Base-by-base conservation (phyloP, 2,797 vertebrate genomes). In the Oreochromis grahami region DNA sequence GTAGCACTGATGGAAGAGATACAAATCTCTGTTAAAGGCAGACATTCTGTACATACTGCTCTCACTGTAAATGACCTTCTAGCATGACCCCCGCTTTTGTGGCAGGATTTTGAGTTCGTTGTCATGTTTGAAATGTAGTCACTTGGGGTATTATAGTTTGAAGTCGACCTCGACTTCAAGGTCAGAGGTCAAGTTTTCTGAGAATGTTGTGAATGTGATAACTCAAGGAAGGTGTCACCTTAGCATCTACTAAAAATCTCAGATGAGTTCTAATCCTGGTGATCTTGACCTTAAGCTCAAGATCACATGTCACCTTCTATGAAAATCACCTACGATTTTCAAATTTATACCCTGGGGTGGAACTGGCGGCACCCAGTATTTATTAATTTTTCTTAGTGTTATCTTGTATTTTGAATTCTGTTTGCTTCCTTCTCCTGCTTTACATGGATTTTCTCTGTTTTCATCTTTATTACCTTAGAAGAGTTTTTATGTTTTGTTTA, bases 11-110 rank as follows among this genome's bases (percentile, higher is more conserved):
- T 80, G 83, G 81, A 90, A 51, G 81, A 63, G 79, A 79, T 53
- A 65, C 48, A 83, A 81, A 83, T 89, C 56, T 68, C 76, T 63
- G 60, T 91, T 91, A 90, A 89, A 91, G 92, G 58, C 36, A 81
- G 72, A 77, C 52, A 34, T 70, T 77, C 36, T 87, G 26, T 78
- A 7, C 48, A 43, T 77, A 21, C 36, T 80, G 79, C 60, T 78
- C 45, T 83, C 50, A 13, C 26, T 78, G 45, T 88, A 84, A 90
- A 87, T 53, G 60, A 48, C 72, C 82, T 84, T 78, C 4, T 45
- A 79, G 3, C 65, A 24, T 41, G n/a, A 38, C 1, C 34, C 60
- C 34, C 0, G 3, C 60, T 41, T 41, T 41, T 65, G 36, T 65
- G 11, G 34, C 60, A 65, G 12, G 60, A 65, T 65, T 65, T 65